Percentiles rank a stretch among this genome's conserved stretches.
These are phyloP conservation scores for Parnassius apollo DNA, from an alignment of 2,888 invertebrate genomes.

Conservation along the genomic window DNA sequence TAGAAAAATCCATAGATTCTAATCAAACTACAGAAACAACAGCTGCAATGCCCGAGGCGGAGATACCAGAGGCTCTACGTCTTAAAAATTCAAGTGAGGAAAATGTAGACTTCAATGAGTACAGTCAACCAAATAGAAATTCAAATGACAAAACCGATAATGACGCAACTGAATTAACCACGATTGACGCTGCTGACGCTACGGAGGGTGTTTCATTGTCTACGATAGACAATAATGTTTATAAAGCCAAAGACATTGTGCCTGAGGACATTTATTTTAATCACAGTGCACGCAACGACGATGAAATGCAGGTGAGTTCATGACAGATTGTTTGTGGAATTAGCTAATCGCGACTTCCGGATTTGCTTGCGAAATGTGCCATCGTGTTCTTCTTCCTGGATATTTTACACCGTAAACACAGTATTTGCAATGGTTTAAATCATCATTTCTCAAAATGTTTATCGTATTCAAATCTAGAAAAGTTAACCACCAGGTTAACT, in stretches of 20 bases:
- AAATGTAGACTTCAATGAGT: slow-evolving; percentile 4
- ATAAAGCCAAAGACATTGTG: slow-evolving; percentile 35
- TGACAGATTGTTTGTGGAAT: slow-evolving; percentile 1
- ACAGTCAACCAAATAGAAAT: slow-evolving; percentile 5
- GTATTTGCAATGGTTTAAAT: too few relatives aligned
- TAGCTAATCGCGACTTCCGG: background rate
- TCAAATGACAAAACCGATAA: slow-evolving; percentile 9
- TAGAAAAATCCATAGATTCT: background rate
- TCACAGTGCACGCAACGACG: slow-evolving; percentile 31
- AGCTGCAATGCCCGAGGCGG: background rate
- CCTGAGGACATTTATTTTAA: slow-evolving; percentile 39
- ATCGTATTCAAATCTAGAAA: too few relatives aligned
- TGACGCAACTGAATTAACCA: slow-evolving; percentile 15
- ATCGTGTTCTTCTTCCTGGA: too few relatives aligned
- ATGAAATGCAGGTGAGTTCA: slow-evolving; percentile 30
- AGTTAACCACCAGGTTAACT: too few relatives aligned
- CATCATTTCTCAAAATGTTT: too few relatives aligned
- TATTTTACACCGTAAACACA: too few relatives aligned
- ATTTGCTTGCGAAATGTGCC: background rate
- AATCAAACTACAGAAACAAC: slow-evolving; percentile 9
- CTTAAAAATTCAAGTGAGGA: slow-evolving; percentile 2
- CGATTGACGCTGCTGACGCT: slow-evolving; percentile 21
- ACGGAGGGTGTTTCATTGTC: slow-evolving; percentile 32
- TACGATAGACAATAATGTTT: slow-evolving; percentile 47
- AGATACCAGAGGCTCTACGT: slow-evolving; percentile 10